A percentile compares a stretch with the other conserved stretches of the same genome.
These are phyloP conservation scores for Gadus macrocephalus DNA, from an alignment of 2,113 vertebrate species.

Conservation along the genomic window DNA sequence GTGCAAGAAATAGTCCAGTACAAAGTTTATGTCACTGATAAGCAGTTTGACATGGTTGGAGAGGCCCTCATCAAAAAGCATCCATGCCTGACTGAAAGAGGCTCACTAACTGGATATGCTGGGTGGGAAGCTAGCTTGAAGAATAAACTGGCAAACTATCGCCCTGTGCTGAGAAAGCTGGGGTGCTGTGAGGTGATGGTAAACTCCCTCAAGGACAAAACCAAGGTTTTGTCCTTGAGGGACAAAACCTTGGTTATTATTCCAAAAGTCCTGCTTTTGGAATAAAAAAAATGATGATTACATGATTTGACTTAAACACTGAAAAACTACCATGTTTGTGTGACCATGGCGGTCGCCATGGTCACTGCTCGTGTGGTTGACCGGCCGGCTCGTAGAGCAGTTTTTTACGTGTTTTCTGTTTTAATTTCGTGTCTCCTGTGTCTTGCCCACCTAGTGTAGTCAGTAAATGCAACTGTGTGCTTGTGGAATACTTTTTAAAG, in stretches of 20 bases:
- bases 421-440: too few relatives aligned
- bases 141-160: slow-evolving; percentile 36
- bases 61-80: slow-evolving; percentile 33
- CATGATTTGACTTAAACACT: neutral
- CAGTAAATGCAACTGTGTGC: too few relatives aligned
- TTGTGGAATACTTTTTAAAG: too few relatives aligned
- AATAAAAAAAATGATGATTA: slow-evolving; percentile 32
- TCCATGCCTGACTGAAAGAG: slow-evolving; percentile 22
- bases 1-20: slow-evolving; percentile 23
- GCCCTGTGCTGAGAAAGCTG: slow-evolving; percentile 36
- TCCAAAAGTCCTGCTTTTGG: slow-evolving; percentile 23
- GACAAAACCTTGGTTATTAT: too few relatives aligned
- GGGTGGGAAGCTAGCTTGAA: slow-evolving; percentile 35
- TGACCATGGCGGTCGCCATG: too few relatives aligned
- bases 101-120: slow-evolving; percentile 30
- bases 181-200: slow-evolving; percentile 26
- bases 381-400: too few relatives aligned
- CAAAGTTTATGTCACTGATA: slow-evolving; percentile 24
- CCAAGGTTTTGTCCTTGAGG: too few relatives aligned
- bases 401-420: too few relatives aligned
- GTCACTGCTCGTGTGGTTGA: too few relatives aligned
- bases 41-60: slow-evolving; percentile 15
- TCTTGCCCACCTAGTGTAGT: too few relatives aligned
- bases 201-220: slow-evolving; percentile 33
- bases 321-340: too few relatives aligned